Evolutionary conservation across 2,888 invertebrate genomes (phyloP), one percentile per base, ranked within the genome.

Genomic region (Melanostoma mellinum): DNA sequence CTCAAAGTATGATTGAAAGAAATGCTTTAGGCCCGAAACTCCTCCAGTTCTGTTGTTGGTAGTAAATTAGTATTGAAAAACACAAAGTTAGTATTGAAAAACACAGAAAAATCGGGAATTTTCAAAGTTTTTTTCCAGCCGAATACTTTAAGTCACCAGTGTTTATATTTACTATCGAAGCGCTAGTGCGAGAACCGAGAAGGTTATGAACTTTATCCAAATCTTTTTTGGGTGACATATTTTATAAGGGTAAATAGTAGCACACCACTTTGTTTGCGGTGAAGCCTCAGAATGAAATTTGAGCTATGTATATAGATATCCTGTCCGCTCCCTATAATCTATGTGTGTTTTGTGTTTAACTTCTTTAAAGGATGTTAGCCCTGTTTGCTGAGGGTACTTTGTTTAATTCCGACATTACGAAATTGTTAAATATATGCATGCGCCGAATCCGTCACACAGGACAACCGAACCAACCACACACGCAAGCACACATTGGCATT

Each of bases 251-350:
- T 67, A 20, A 48, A 33, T 36, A 63, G 48, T 63, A 50, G 30
- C 42, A 30, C 33, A 52, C 46, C 60, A 68, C 60, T 68, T 60
- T 72, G 61, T 69, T 61, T 69, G 77, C 42, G 78, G 67, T 52
- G 61, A 73, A 69, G 61, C 76, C 76, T 76, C 55, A 65, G 50
- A 77, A 50, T 77, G 71, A 77, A 71, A 77, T 46, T 61, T 69
- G 48, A 76, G 55, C 42, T 67, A 67, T 52, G 42, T 35, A 33
- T 52, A 53, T 35, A 33, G n/a, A 35, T 61, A 60, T 44, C 6
- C 33, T 63, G 1, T 35, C 2, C 38, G 48, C 20, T 61, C 33
- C 36, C 35, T 46, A 44, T 35, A 58, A 20, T 56, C 55, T 75
- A 3, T 75, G 33, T 60, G 38, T 44, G 68, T 52, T 68, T 68